phyloP scores from a whole-genome alignment of 2,888 invertebrate genomes.

The Cephus pulcher region DNA sequence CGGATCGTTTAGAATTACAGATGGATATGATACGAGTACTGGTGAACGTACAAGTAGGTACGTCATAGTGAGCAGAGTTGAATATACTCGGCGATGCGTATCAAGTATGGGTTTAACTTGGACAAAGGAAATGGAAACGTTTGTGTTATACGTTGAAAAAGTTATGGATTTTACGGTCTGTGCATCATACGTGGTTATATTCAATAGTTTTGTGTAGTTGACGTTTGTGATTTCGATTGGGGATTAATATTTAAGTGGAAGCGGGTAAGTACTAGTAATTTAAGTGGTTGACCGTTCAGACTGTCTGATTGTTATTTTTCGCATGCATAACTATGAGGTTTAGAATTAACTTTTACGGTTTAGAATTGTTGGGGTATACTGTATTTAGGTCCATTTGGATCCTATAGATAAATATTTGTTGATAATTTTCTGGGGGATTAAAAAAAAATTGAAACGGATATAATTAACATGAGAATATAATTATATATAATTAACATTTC shows the following conservation, averaged over 20 bases:
- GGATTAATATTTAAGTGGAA: neutral
- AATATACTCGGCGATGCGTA: neutral
- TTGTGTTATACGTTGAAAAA: too few species aligned
- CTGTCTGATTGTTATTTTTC: neutral
- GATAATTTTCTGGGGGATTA: neutral
- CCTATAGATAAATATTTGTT: too few species aligned
- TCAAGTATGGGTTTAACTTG: neutral
- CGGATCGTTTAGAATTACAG: neutral
- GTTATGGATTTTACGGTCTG: too few species aligned
- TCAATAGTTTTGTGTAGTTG: too few species aligned
- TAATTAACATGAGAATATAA: too few species aligned
- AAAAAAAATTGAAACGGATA: neutral
- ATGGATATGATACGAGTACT: neutral
- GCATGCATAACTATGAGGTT: too few species aligned
- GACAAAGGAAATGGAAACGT: neutral
- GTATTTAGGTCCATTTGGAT: too few species aligned
- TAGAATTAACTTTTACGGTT: too few species aligned
- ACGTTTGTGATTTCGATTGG: too few species aligned
- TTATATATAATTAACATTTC: too few species aligned
- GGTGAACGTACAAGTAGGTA: neutral
- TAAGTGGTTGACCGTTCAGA: neutral
- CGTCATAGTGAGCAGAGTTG: neutral
- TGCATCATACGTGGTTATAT: too few species aligned
- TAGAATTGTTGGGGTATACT: neutral
- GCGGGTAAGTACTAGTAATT: neutral